phyloP scores from a whole-genome alignment of 2,888 invertebrate genomes.

The Formica aserva region DNA sequence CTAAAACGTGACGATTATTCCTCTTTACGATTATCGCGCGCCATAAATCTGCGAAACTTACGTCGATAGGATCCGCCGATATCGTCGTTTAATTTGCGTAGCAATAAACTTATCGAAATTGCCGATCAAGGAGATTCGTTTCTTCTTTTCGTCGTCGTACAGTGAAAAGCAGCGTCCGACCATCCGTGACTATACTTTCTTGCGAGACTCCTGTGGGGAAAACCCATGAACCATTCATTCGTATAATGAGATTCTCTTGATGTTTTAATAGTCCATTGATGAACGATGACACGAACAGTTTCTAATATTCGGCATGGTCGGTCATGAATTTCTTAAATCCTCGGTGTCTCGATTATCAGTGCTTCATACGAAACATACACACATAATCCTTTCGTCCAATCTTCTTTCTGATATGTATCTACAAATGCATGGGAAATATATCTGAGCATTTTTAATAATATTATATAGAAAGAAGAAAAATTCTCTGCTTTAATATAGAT shows the following conservation, averaged over 20 bases:
- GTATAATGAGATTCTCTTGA: background rate
- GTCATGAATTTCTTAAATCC: background rate
- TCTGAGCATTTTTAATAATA: background rate
- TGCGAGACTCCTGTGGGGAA: background rate
- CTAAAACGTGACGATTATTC: slow-evolving; percentile 21
- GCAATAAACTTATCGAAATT: slow-evolving; percentile 9
- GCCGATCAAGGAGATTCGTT: background rate
- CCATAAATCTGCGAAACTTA: slow-evolving; percentile 29
- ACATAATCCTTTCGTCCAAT: background rate
- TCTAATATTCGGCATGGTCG: background rate
- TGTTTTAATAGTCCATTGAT: background rate
- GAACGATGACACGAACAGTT: background rate
- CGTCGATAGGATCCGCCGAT: background rate
- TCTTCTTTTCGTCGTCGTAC: background rate
- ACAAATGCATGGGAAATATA: background rate
- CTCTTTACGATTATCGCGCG: slow-evolving; percentile 38
- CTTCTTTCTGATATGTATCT: background rate
- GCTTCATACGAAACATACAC: background rate
- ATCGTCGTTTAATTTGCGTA: slow-evolving; percentile 3
- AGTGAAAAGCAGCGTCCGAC: slow-evolving; percentile 9
- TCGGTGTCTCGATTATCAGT: background rate
- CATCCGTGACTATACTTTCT: slow-evolving; percentile 25
- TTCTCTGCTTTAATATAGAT: background rate
- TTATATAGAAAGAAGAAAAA: background rate
- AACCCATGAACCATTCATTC: slow-evolving; percentile 4